A percentile compares a stretch with the other conserved stretches of the same genome.
These are phyloP conservation scores for Mnemiopsis leidyi DNA, from an alignment of 37 sponge, comb jelly and placozoan species.

Conservation along the genomic window DNA sequence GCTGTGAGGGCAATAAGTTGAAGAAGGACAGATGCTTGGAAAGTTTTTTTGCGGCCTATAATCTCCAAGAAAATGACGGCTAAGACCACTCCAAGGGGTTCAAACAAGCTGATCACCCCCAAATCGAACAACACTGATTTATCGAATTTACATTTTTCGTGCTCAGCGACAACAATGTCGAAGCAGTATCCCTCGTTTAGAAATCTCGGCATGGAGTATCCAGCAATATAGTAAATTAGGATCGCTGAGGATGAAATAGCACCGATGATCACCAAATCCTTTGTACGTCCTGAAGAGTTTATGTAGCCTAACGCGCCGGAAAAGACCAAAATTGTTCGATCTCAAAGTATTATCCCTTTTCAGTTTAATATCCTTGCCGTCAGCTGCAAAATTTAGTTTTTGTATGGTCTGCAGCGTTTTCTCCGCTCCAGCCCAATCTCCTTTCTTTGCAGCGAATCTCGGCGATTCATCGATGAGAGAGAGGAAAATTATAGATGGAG, in stretches of 20 bases:
- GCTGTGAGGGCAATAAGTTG: not conserved
- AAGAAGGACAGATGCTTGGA: not conserved
- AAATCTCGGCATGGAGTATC: constrained; percentile 12
- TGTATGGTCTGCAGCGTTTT: not conserved
- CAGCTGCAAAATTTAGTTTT: not conserved
- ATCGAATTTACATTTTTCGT: not conserved
- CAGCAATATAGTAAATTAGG: not conserved
- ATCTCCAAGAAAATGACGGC: not conserved
- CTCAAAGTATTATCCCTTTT: not conserved
- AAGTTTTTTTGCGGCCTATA: not conserved
- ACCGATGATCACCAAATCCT: not conserved
- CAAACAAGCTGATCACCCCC: constrained; percentile 1
- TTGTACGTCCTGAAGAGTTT: not conserved
- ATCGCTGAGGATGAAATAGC: not conserved
- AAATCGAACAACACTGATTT: not conserved
- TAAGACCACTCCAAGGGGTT: constrained; percentile 6
- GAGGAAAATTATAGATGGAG: constrained; percentile 12
- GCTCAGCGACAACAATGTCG: not conserved
- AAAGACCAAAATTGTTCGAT: not conserved
- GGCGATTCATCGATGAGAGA: not conserved
- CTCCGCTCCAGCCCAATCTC: not conserved
- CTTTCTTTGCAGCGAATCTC: not conserved
- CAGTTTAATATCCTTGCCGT: not conserved
- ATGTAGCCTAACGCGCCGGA: not conserved
- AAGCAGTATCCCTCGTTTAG: constrained; percentile 7